These are phyloP conservation scores for Acrocera orbiculus DNA, from an alignment of 2,888 invertebrate species.

Conservation along the genomic window DNA sequence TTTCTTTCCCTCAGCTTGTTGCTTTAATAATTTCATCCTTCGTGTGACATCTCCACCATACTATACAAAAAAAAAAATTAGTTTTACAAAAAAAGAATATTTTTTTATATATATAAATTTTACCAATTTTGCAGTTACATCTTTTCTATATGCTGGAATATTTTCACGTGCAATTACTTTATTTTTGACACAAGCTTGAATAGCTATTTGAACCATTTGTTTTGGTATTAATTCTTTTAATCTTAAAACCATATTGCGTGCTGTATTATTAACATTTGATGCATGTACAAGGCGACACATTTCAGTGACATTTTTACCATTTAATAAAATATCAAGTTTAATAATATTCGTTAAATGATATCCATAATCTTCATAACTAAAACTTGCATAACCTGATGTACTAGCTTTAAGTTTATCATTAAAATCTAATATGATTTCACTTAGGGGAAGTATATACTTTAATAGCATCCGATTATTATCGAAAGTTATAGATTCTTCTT, in stretches of 20 bases:
- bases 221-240: slow-evolving; percentile 73
- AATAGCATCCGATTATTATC: slow-evolving; percentile 69
- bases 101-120: slow-evolving; percentile 1
- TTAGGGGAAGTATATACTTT: slow-evolving; percentile 70
- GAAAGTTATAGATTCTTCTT: slow-evolving; percentile 48
- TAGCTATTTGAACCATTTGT: slow-evolving; percentile 72
- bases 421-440: slow-evolving; percentile 89
- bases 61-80: slow-evolving; percentile 32
- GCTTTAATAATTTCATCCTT: slow-evolving; percentile 69
- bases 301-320: slow-evolving; percentile 67
- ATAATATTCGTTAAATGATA: slow-evolving; percentile 61
- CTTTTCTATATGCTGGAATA: slow-evolving; percentile 73
- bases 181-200: slow-evolving; percentile 66
- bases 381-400: slow-evolving; percentile 89
- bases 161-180: slow-evolving; percentile 74
- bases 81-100: not conserved
- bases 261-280: slow-evolving; percentile 44
- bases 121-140: slow-evolving; percentile 86
- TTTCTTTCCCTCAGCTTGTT: slow-evolving; percentile 88
- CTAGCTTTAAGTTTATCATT: slow-evolving; percentile 79
- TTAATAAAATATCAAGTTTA: slow-evolving; percentile 54
- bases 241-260: slow-evolving; percentile 50
- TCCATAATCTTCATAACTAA: slow-evolving; percentile 80
- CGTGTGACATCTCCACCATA: slow-evolving; percentile 87
- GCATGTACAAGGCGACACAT: slow-evolving; percentile 63